Conservation (phyloP, 2,113 vertebrate genomes). For the Albula goreensis region DNA sequence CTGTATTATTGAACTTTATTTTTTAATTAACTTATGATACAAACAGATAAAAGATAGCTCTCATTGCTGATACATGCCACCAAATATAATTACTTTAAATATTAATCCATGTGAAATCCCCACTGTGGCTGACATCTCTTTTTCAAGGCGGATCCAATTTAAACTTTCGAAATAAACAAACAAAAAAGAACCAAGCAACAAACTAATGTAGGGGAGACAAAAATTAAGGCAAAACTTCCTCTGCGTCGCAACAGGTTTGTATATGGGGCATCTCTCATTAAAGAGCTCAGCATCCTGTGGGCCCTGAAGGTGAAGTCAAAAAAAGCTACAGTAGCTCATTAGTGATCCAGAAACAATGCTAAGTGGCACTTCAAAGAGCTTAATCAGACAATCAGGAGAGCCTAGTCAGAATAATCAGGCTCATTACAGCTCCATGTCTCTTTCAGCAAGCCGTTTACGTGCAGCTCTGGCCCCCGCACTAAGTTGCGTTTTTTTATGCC, state of each 20-base stretch:
- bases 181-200: neutral
- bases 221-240: no score
- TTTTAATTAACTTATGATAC: no score
- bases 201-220: neutral
- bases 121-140: no score
- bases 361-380: conserved; percentile 5
- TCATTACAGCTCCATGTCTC: neutral
- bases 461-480: neutral
- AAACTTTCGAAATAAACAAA: no score
- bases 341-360: neutral
- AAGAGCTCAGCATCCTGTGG: neutral
- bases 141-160: no score
- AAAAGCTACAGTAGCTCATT: conserved; percentile 2
- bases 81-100: no score
- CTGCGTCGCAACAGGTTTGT: no score
- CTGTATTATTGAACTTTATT: no score
- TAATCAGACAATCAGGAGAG: neutral
- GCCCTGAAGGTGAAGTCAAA: neutral
- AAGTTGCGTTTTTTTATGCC: neutral
- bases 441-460: neutral
- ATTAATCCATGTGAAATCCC: no score
- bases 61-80: no score
- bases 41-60: no score
- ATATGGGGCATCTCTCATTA: neutral
- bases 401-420: neutral